Conservation (phyloP, 2,113 vertebrate species). For the Dolichallabes microphthalmus region DNA sequence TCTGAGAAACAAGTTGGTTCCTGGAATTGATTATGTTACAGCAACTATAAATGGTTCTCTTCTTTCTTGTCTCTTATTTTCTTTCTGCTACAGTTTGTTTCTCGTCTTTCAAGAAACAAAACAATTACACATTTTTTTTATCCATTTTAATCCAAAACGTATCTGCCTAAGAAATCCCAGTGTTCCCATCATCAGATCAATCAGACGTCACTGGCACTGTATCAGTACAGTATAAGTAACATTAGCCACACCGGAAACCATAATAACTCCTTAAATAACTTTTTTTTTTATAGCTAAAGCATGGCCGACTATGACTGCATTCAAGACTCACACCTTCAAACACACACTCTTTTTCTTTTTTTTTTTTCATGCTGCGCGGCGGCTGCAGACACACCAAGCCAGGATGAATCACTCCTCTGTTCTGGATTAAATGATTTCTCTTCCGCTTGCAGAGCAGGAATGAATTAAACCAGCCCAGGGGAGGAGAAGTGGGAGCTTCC, state of each 20-base stretch:
- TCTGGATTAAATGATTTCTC: slow-evolving; percentile 49
- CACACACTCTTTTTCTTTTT: slow-evolving; percentile 34
- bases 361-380: slow-evolving; percentile 10
- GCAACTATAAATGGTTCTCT: not conserved
- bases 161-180: not conserved
- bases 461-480: slow-evolving; percentile 49
- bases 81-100: not conserved
- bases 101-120: too few relatives aligned
- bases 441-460: slow-evolving; percentile 43
- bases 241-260: not conserved
- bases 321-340: not conserved
- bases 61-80: not conserved
- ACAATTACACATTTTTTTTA: not conserved
- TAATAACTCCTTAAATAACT: too few relatives aligned
- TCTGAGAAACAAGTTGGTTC: not conserved
- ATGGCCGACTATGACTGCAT: not conserved
- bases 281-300: not conserved
- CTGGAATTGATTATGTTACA: not conserved
- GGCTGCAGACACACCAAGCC: slow-evolving; percentile 2
- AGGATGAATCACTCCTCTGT: slow-evolving; percentile 58
- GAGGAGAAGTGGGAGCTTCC: slow-evolving; percentile 24
- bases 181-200: not conserved
- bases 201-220: not conserved
- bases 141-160: not conserved
- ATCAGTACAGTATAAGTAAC: not conserved